phyloP scores from a whole-genome alignment of 2,113 vertebrate species.

The Tympanuchus pallidicinctus region DNA sequence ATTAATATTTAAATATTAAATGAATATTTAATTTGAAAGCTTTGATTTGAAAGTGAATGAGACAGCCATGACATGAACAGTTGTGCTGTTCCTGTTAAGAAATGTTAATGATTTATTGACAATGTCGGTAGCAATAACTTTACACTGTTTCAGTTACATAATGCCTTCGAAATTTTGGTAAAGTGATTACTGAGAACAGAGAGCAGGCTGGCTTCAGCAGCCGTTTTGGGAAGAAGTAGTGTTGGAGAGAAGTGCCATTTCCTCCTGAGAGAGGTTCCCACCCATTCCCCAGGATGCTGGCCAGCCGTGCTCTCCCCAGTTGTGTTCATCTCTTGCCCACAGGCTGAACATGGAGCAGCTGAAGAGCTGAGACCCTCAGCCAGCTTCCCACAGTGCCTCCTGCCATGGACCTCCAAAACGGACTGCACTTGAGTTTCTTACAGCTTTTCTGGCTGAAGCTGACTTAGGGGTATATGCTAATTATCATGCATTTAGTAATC shows the following conservation, averaged over 20 bases:
- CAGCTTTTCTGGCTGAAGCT: background rate
- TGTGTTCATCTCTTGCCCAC: no score
- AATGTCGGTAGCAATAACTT: constrained; percentile 67
- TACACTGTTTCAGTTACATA: constrained; percentile 63
- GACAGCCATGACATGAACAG: constrained; percentile 73
- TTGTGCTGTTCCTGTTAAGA: constrained; percentile 68
- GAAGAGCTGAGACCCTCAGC: background rate
- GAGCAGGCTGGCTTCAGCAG: constrained; percentile 30
- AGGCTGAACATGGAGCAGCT: background rate
- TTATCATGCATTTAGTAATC: background rate
- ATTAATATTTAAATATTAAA: constrained; percentile 85
- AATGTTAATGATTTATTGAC: constrained; percentile 75
- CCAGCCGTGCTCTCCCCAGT: background rate
- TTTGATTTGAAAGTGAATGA: constrained; percentile 76
- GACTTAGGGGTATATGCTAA: background rate
- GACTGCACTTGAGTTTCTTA: background rate
- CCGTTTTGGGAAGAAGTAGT: background rate
- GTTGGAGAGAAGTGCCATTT: background rate
- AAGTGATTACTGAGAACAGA: constrained; percentile 64
- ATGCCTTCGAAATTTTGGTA: constrained; percentile 68
- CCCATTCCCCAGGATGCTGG: background rate
- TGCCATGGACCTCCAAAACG: background rate
- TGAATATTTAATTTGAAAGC: constrained; percentile 85
- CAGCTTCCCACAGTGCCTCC: background rate
- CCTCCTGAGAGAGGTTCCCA: background rate